These are phyloP conservation scores for Leptinotarsa juncta DNA, from an alignment of 2,888 invertebrate species.

Conservation along the genomic window DNA sequence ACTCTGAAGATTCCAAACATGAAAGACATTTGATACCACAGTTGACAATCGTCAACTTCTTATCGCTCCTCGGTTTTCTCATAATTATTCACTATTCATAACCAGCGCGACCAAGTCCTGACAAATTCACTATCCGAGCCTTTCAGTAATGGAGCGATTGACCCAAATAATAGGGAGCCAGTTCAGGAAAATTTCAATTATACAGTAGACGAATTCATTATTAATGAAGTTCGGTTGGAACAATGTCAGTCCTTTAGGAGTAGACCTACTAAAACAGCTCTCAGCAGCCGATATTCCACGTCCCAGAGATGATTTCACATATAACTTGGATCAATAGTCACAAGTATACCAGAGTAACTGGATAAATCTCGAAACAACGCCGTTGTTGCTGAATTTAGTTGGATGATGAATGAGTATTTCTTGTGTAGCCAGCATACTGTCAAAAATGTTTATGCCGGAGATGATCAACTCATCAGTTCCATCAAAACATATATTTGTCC, in stretches of 20 bases:
- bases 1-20: no score
- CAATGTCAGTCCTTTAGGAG: constrained; percentile 1
- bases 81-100: not conserved
- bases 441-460: no score
- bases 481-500: no score
- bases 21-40: no score
- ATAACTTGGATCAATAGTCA: not conserved
- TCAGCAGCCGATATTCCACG: not conserved
- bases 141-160: not conserved
- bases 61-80: not conserved
- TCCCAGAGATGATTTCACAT: not conserved
- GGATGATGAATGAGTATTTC: no score
- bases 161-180: not conserved
- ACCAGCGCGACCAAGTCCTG: not conserved
- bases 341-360: no score
- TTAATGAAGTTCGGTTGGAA: not conserved
- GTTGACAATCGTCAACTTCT: not conserved
- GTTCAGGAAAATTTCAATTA: constrained; percentile 8
- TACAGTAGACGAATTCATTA: constrained; percentile 11
- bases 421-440: no score
- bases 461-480: no score
- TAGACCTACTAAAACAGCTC: not conserved
- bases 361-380: no score
- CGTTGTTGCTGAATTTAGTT: no score
- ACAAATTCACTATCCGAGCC: not conserved